Base-by-base conservation (phyloP, 2,797 vertebrate species). In the Lophotriccus pileatus region DNA sequence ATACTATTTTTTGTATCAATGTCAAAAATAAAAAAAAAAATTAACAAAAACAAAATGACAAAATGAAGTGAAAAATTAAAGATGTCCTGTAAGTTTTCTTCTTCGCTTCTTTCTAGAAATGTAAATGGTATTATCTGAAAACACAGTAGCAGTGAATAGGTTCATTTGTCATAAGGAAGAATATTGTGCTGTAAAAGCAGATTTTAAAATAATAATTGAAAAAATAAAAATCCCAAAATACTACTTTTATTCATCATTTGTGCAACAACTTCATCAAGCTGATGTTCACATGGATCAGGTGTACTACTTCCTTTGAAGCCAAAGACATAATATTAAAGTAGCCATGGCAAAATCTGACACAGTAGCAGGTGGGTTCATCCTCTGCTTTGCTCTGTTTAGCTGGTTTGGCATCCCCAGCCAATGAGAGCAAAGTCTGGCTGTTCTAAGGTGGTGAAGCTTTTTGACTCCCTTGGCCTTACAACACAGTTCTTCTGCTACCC, bases 1-100 rank as follows among this genome's bases (percentile, higher is more conserved):
- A 98, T 95, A 98, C 97, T 98, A 98, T 98, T 98, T 98, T 98
- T 98, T 98, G 97, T 98, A 98, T 97, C 92, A 93, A 97, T 97
- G 98, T 98, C 95, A 97, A 97, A 97, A 97, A 97, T 97, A 97
- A 97, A 87, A 66, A 87, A 66, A 92, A 74, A 96, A 86, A 91
- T 62, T 39, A 39, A 39, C 59, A 37, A 89, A 79, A 75, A 84
- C 59, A 64, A 64, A 66, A 46, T 2, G 18, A 90, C 82, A 78
- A 93, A 87, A 81, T 84, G 43, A 70, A 84, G 59, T 32, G 32
- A 80, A 96, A 95, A 85, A 75, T 15, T 43, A 86, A 95, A 93
- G 13, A 73, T 59, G 91, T 96, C 88, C 87, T 93, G 66, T 93
- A 96, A 95, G 80, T 97, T 95, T 75, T 84, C 84, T 95, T 96